Evolutionary conservation across 2,113 vertebrate genomes (phyloP).

Genomic region (Cottus gobio): DNA sequence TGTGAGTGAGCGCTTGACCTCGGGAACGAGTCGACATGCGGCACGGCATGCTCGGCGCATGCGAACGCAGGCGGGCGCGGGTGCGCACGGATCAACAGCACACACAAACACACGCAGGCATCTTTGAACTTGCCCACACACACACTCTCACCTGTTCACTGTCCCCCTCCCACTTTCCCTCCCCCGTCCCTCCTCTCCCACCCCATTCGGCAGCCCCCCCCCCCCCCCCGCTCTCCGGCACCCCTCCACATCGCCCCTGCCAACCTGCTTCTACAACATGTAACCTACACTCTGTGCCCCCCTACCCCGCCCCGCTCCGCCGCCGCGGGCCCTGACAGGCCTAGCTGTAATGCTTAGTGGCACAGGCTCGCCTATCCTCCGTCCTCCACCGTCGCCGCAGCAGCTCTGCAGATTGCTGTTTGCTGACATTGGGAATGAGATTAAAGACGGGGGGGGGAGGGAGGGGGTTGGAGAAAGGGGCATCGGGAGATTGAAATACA

Average conservation of each 20-base stretch:
- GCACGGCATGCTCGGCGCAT: constrained; percentile 60
- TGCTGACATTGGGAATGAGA: constrained; percentile 79
- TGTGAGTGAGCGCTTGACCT: constrained; percentile 81
- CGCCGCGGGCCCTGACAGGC: constrained; percentile 64
- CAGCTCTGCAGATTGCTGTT: constrained; percentile 74
- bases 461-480: constrained; percentile 56
- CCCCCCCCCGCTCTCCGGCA: constrained; percentile 33
- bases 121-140: constrained; percentile 23
- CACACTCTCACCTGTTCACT: constrained; percentile 55
- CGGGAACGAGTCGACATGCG: constrained; percentile 68
- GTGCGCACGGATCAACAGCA: constrained; percentile 54
- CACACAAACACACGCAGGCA: constrained; percentile 31
- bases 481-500: constrained; percentile 73
- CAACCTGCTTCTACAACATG: constrained; percentile 77
- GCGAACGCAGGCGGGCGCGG: constrained; percentile 41
- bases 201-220: constrained; percentile 17
- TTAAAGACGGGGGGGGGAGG: constrained; percentile 67
- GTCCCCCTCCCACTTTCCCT: background rate
- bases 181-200: background rate
- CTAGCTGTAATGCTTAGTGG: constrained; percentile 74
- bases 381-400: constrained; percentile 61
- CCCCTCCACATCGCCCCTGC: constrained; percentile 53
- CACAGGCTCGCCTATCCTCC: constrained; percentile 66
- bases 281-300: constrained; percentile 70
- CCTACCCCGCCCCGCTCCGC: constrained; percentile 18